These are phyloP conservation scores for Microhierax caerulescens DNA, from an alignment of 2,797 vertebrate genomes.

Conservation along the genomic window DNA sequence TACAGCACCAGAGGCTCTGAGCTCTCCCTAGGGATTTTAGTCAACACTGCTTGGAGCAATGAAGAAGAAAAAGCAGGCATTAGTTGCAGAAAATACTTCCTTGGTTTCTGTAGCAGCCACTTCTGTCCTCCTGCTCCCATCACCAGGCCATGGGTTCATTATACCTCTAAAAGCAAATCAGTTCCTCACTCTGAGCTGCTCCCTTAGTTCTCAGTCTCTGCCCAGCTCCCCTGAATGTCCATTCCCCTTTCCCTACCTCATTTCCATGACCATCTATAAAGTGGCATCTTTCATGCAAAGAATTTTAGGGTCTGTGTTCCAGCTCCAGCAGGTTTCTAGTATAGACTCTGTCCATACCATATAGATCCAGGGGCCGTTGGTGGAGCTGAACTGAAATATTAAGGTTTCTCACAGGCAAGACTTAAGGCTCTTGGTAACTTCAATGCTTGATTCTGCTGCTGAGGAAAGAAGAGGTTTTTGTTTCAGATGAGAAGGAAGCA, in stretches of 20 bases:
- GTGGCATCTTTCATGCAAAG: not conserved
- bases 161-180: not conserved
- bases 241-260: not conserved
- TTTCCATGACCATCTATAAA: not conserved
- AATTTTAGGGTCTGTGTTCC: not conserved
- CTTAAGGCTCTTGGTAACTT: not conserved
- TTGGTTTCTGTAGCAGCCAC: not conserved
- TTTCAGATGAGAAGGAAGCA: not conserved
- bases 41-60: not conserved
- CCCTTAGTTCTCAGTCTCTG: not conserved
- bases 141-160: not conserved
- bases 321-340: not conserved
- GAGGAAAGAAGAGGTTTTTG: not conserved
- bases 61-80: not conserved
- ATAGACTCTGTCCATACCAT: not conserved
- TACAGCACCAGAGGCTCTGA: not conserved
- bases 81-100: not conserved
- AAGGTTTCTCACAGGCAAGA: not conserved
- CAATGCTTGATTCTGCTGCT: not conserved
- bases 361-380: accelerated
- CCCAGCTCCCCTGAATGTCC: not conserved
- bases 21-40: not conserved
- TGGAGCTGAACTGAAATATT: not conserved
- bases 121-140: not conserved
- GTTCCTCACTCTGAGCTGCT: not conserved